A percentile compares a stretch with the other conserved stretches of the same genome.
Conservation (phyloP, 35 echinoderm and acorn worm species). For the Strongylocentrotus purpuratus region DNA sequence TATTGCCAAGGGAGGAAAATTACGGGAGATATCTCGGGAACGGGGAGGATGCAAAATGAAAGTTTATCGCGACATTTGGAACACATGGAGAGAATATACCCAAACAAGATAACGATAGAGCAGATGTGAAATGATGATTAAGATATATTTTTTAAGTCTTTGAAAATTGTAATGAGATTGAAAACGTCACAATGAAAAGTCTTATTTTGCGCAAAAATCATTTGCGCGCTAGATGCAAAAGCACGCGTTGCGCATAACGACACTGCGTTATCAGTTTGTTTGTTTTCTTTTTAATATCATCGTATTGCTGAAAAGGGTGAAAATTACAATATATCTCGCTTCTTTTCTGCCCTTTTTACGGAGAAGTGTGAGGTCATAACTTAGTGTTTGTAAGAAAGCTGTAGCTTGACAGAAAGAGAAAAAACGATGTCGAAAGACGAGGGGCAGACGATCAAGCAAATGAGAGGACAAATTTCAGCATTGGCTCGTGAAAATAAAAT, state of each 20-base stretch:
- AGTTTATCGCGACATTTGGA: no score
- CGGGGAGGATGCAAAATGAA: no score
- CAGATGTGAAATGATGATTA: no score
- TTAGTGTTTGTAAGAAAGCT: background rate
- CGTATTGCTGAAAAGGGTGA: background rate
- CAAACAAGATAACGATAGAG: no score
- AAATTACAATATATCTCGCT: background rate
- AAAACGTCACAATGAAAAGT: background rate
- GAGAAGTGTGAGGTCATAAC: background rate
- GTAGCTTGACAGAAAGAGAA: background rate
- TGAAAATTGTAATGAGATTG: background rate
- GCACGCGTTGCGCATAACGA: background rate
- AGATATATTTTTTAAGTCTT: no score
- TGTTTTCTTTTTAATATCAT: background rate
- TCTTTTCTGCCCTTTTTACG: background rate
- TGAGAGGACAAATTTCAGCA: background rate
- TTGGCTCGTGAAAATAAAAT: constrained; percentile 52
- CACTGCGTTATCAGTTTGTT: background rate
- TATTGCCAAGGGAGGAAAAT: no score
- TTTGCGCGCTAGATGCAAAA: background rate
- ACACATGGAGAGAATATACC: no score
- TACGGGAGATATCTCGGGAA: no score
- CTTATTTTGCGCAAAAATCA: background rate
- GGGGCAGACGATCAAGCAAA: background rate
- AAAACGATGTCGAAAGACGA: background rate